Evolutionary conservation across 2,888 invertebrate species (phyloP), one percentile per base, ranked within the genome.

Genomic region (Heteromurus nitidus): DNA sequence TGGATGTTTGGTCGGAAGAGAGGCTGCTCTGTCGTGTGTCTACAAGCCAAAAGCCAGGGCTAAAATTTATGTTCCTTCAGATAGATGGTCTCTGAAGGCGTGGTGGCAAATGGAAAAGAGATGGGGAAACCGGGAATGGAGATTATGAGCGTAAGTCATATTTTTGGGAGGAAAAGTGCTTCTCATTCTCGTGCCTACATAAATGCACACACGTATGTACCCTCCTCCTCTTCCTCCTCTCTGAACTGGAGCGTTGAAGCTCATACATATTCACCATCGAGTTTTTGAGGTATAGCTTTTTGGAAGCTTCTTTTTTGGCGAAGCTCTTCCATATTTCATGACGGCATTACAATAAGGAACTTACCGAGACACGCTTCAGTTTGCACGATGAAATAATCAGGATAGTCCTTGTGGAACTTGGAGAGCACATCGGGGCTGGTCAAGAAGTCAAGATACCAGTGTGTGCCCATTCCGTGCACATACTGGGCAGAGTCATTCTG

Each of bases 281-380:
- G n/a, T n/a, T n/a, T n/a, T n/a, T n/a, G n/a, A n/a, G n/a, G n/a
- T n/a, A n/a, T n/a, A n/a, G n/a, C n/a, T n/a, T n/a, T n/a, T n/a
- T n/a, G n/a, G n/a, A n/a, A n/a, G n/a, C n/a, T n/a, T n/a, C n/a
- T n/a, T n/a, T n/a, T n/a, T n/a, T n/a, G n/a, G n/a, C n/a, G n/a
- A 65, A 64, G 64, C 55, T 60, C 53, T 69, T 69, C 68, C 76
- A 69, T 77, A 77, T 77, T 77, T 77, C 76, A 69, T 69, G 68
- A 60, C 31, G 70, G 69, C 72, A 42, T 58, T 72, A 70, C 2
- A 62, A 26, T 60, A 62, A 53, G 30, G 42, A 62, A 75, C 86
- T 88, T 89, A 91, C 94, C 94, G 88, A 91, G 91, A 88, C 94
- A 94, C 16, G 96, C 95, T 90, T 97, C 97, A 0, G 96, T 96